These are phyloP conservation scores for Mormoops blainvillei DNA, from an alignment of 2,113 vertebrate species.

Conservation along the genomic window DNA sequence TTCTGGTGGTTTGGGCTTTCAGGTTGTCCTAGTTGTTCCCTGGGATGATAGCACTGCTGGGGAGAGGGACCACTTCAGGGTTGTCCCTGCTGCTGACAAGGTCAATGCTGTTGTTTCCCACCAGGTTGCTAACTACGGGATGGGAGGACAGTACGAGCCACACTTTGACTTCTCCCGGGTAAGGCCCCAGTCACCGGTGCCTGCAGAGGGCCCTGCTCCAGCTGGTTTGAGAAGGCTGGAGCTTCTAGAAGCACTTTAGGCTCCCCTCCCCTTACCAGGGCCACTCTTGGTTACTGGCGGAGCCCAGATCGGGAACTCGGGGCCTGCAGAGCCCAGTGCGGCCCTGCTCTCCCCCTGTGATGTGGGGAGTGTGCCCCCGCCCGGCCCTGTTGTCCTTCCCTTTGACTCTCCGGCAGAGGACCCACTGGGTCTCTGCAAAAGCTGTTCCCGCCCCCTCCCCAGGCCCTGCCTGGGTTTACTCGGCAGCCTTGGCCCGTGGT, in stretches of 20 bases:
- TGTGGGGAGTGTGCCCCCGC: too few relatives aligned
- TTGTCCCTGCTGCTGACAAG: neutral
- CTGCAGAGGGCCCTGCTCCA: neutral
- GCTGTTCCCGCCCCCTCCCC: neutral
- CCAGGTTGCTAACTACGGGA: slow-evolving; percentile 97
- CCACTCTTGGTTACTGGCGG: neutral
- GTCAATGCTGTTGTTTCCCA: neutral
- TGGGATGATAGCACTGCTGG: neutral
- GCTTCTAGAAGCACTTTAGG: neutral
- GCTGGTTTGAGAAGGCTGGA: neutral
- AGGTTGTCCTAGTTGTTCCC: neutral
- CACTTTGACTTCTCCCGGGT: slow-evolving; percentile 99
- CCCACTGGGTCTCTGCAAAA: neutral
- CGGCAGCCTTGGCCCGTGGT: neutral
- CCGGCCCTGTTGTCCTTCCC: neutral
- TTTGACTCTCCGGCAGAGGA: neutral
- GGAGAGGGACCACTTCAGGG: neutral
- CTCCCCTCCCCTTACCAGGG: neutral
- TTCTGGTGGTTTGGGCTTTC: neutral
- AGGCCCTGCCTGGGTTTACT: neutral
- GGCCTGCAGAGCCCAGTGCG: neutral
- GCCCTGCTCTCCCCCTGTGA: neutral
- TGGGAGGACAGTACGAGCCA: slow-evolving; percentile 98
- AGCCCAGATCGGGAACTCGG: neutral
- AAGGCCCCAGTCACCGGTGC: slow-evolving; percentile 70